Percentiles rank a stretch among this genome's conserved stretches.
Evolutionary conservation across 2,797 vertebrate genomes (phyloP).

Genomic region (Acipenser ruthenus): DNA sequence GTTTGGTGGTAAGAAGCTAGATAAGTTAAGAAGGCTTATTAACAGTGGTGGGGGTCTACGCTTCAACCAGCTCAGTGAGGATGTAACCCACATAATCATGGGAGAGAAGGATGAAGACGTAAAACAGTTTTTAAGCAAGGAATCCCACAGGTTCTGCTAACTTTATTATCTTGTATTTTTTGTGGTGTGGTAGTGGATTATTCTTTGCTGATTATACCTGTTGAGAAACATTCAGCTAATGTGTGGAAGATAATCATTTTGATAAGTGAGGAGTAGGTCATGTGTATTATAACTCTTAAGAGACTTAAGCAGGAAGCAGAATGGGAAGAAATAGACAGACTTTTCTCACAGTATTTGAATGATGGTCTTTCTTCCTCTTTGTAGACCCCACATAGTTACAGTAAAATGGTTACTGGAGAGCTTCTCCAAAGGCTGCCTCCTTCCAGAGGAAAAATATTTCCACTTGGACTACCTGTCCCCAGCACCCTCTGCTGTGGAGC

Average conservation of each 20-base stretch:
- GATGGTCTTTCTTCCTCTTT: constrained; percentile 19
- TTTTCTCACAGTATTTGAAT: too few relatives aligned
- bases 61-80: constrained; percentile 87
- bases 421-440: constrained; percentile 69
- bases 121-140: constrained; percentile 73
- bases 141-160: constrained; percentile 68
- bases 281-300: too few relatives aligned
- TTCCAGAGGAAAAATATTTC: constrained; percentile 70
- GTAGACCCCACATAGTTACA: constrained; percentile 81
- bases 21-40: constrained; percentile 82
- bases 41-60: constrained; percentile 82
- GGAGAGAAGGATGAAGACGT: constrained; percentile 75
- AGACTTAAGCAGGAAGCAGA: too few relatives aligned
- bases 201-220: too few relatives aligned
- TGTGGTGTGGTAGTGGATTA: too few relatives aligned
- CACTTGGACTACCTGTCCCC: constrained; percentile 69
- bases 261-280: too few relatives aligned
- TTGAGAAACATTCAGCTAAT: too few relatives aligned
- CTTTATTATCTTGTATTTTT: too few relatives aligned
- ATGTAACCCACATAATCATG: constrained; percentile 86
- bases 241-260: too few relatives aligned
- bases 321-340: too few relatives aligned
- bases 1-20: constrained; percentile 76
- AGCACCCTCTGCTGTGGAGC: constrained; percentile 52
- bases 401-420: constrained; percentile 86